Conservation (phyloP, 2,888 invertebrate genomes). For the Drosophila testacea region DNA sequence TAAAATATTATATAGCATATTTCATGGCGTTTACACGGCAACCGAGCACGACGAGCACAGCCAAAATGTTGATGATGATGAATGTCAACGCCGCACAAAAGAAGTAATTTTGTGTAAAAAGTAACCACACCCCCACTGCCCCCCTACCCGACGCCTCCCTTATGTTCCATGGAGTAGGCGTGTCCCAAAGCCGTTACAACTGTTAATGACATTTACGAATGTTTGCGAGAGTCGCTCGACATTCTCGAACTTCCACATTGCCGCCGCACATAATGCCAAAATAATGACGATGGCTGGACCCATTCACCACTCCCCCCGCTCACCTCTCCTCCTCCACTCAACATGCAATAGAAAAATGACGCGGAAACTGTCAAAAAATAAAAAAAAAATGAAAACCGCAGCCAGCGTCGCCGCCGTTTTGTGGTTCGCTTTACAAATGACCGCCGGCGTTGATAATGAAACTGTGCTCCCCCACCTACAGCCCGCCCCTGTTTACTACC, state of each 20-base stretch:
- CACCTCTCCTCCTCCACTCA: background rate
- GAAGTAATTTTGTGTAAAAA: conserved; percentile 79
- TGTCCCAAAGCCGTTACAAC: conserved; percentile 72
- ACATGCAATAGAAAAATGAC: conserved; percentile 73
- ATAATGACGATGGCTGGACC: conserved; percentile 68
- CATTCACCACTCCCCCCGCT: conserved; percentile 15
- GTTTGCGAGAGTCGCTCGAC: conserved; percentile 57
- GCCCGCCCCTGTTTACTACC: background rate
- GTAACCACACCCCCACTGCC: conserved; percentile 12
- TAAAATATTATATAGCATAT: conserved; percentile 73
- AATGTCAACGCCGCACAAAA: conserved; percentile 76
- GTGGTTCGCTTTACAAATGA: conserved; percentile 75
- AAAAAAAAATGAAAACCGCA: conserved; percentile 47
- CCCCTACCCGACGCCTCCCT: background rate
- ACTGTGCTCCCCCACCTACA: conserved; percentile 22
- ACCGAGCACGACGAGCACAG: conserved; percentile 7
- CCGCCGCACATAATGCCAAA: conserved; percentile 71
- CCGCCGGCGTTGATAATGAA: conserved; percentile 62
- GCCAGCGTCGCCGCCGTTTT: conserved; percentile 56
- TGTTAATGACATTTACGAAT: conserved; percentile 82
- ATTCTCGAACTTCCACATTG: conserved; percentile 29
- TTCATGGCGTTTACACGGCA: conserved; percentile 69
- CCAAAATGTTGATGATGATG: conserved; percentile 73
- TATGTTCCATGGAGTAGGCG: conserved; percentile 46
- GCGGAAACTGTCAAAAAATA: conserved; percentile 70